Base-by-base conservation (phyloP, 2,888 invertebrate genomes). In the Pseudanteris insignis region DNA sequence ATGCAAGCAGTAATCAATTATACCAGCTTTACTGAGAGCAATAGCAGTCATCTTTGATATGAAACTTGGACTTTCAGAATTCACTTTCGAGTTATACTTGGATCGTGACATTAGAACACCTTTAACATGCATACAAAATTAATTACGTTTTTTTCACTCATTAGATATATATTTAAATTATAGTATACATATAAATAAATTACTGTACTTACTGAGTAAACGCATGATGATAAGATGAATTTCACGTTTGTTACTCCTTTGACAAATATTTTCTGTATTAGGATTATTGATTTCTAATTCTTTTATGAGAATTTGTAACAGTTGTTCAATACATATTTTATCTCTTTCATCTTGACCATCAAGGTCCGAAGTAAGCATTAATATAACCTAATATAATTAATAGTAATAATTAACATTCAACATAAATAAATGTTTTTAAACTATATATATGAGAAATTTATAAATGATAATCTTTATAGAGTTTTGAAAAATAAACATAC, bases 311-410 rank as follows among this genome's bases (percentile, higher is more conserved):
- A 89, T 86, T 9, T 86, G 84, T 0, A 96, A 83, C 2, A 96
- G 82, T 0, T 87, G 85, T 67, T 92, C 91, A 10, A 96, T 82
- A 18, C 91, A 90, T 0, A 85, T 84, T 68, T 88, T 86, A 77
- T 96, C 93, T 30, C 86, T 84, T 73, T 92, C 94, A 21, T 90
- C 90, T 70, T 89, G 89, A 0, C 91, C 90, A 79, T 95, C 94
- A 14, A 96, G 84, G 79, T 96, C 95, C 5, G 90, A 88, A 0
- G 93, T 92, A 43, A 96, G 81, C 90, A 95, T 94, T 6, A 95
- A 84, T 2, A 96, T 85, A 12, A 92, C 91, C 89, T 90, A 55
- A n/a, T 64, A 67, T 6, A n/a, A n/a, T n/a, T n/a, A n/a, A n/a
- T n/a, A n/a, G n/a, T n/a, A n/a, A n/a, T n/a, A n/a, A n/a, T n/a